A percentile compares a stretch with the other conserved stretches of the same genome.
Conservation (phyloP, 1,140 invertebrate species). For the Aphelinus certus region DNA sequence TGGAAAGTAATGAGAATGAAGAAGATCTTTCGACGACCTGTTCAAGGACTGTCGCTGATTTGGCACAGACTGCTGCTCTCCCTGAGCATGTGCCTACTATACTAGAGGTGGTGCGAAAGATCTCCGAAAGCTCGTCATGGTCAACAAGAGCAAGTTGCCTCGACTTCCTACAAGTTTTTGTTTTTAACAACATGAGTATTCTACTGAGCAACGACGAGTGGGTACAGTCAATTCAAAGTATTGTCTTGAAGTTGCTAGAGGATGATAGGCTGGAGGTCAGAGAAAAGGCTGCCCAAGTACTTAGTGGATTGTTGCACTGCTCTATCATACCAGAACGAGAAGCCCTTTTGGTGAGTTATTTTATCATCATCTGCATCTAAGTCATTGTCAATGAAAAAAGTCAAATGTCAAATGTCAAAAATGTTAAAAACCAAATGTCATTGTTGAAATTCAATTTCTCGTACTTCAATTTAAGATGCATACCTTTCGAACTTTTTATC, state of each 20-base stretch:
- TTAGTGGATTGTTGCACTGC: slow-evolving; percentile 89
- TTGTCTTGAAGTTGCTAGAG: slow-evolving; percentile 73
- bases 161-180: slow-evolving; percentile 81
- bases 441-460: too few species aligned
- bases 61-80: slow-evolving; percentile 70
- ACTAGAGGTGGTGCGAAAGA: slow-evolving; percentile 63
- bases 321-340: slow-evolving; percentile 75
- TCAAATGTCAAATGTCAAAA: too few species aligned
- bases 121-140: slow-evolving; percentile 76
- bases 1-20: slow-evolving; percentile 82
- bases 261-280: slow-evolving; percentile 82
- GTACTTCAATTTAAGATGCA: too few species aligned
- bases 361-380: background rate
- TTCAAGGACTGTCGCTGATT: slow-evolving; percentile 71
- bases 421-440: too few species aligned
- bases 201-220: slow-evolving; percentile 70
- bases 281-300: slow-evolving; percentile 80
- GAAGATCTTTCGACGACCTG: slow-evolving; percentile 81
- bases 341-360: slow-evolving; percentile 66
- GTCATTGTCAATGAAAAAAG: too few species aligned
- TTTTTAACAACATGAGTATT: slow-evolving; percentile 86
- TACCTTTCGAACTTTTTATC: too few species aligned
- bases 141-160: slow-evolving; percentile 77
- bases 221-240: slow-evolving; percentile 68
- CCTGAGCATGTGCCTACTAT: slow-evolving; percentile 66